These are phyloP conservation scores for Leptinotarsa undecemlineata DNA, from an alignment of 1,140 invertebrate species.

Conservation along the genomic window DNA sequence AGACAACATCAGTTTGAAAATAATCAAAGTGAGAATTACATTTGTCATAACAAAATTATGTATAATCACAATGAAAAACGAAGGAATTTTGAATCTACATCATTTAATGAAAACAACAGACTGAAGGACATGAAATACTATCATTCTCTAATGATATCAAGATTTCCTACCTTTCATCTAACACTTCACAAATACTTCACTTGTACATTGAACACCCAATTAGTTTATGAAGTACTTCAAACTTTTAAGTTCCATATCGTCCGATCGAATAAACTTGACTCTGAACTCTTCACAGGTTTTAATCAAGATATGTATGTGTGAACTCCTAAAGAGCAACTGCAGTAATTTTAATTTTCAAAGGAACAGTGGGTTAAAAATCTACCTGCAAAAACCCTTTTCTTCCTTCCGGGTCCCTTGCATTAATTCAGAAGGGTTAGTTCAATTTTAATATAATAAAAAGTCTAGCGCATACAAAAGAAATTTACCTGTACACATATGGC, in stretches of 20 bases:
- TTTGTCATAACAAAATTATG: too few relatives aligned
- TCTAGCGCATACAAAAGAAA: slow-evolving; percentile 40
- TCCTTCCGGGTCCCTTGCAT: slow-evolving; percentile 49
- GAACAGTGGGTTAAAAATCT: slow-evolving; percentile 47
- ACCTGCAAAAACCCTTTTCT: slow-evolving; percentile 52
- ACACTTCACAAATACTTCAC: too few relatives aligned
- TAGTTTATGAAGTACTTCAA: neutral
- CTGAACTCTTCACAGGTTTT: slow-evolving; percentile 7
- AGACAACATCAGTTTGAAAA: too few relatives aligned
- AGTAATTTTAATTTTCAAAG: slow-evolving; percentile 46
- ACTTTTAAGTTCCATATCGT: neutral
- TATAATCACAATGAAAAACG: too few relatives aligned
- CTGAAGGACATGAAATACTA: too few relatives aligned
- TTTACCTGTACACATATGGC: slow-evolving; percentile 52
- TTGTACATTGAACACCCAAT: neutral
- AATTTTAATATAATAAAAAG: slow-evolving; percentile 47
- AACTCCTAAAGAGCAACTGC: slow-evolving; percentile 50
- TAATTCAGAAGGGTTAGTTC: slow-evolving; percentile 51
- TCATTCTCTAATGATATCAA: too few relatives aligned
- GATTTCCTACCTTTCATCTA: too few relatives aligned
- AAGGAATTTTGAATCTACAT: too few relatives aligned
- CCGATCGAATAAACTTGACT: neutral
- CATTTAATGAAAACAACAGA: too few relatives aligned
- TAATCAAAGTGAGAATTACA: too few relatives aligned
- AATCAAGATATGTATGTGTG: slow-evolving; percentile 50